These are phyloP conservation scores for Chlorops oryzae DNA, from an alignment of 1,140 invertebrate species.

Conservation along the genomic window DNA sequence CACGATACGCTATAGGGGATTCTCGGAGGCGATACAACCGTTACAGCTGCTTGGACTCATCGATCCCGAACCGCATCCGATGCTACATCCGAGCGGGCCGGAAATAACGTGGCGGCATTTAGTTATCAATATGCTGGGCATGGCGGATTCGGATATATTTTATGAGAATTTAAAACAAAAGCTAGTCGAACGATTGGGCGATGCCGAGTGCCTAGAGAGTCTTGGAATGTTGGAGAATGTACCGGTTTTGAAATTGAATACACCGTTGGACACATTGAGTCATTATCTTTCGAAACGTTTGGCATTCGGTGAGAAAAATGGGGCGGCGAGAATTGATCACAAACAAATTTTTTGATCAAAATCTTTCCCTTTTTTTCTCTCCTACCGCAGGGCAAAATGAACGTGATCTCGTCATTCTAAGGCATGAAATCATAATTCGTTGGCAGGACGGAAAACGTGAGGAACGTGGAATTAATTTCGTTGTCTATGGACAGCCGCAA, in stretches of 20 bases:
- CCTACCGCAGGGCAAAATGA: constrained; percentile 64
- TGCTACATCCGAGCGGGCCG: constrained; percentile 88
- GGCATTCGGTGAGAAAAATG: constrained; percentile 59
- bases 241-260: constrained; percentile 72
- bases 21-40: constrained; percentile 77
- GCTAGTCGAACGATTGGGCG: constrained; percentile 68
- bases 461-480: constrained; percentile 82
- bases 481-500: constrained; percentile 80
- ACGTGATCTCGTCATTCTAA: constrained; percentile 87
- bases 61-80: constrained; percentile 77
- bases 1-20: constrained; percentile 85
- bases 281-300: constrained; percentile 85
- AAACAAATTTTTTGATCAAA: background rate
- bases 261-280: constrained; percentile 87
- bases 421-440: constrained; percentile 86
- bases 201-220: constrained; percentile 68
- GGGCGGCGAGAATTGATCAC: background rate
- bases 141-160: constrained; percentile 82
- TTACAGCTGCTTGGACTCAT: constrained; percentile 83
- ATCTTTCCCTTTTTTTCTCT: constrained; percentile 4
- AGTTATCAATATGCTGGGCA: constrained; percentile 77
- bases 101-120: constrained; percentile 94
- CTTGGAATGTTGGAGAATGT: constrained; percentile 83
- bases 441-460: constrained; percentile 86
- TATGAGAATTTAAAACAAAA: constrained; percentile 86